These are phyloP conservation scores for Triplophysa dalaica DNA, from an alignment of 2,113 vertebrate genomes.

Conservation along the genomic window DNA sequence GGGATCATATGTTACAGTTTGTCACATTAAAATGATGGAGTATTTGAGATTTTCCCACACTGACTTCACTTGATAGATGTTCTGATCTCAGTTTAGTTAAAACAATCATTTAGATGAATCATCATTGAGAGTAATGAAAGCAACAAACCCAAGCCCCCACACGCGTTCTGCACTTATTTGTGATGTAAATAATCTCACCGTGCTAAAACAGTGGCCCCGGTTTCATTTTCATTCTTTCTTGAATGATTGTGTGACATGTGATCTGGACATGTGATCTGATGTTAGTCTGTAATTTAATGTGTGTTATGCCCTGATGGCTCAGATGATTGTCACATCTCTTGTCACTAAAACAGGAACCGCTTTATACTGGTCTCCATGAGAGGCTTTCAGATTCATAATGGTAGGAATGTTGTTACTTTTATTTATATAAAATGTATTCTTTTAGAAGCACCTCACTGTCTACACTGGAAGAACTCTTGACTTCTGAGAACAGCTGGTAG, in stretches of 20 bases:
- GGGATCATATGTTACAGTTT: too few relatives aligned
- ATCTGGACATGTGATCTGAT: neutral
- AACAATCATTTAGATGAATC: neutral
- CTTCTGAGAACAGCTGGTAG: neutral
- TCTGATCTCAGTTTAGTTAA: too few relatives aligned
- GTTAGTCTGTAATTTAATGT: neutral
- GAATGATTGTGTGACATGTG: neutral
- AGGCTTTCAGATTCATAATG: conserved; percentile 1
- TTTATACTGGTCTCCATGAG: conserved; percentile 5
- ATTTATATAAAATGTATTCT: neutral
- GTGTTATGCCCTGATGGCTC: neutral
- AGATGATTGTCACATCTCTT: neutral
- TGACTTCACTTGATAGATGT: too few relatives aligned
- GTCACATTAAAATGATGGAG: too few relatives aligned
- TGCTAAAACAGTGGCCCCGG: too few relatives aligned
- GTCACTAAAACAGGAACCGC: neutral
- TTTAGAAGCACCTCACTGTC: neutral
- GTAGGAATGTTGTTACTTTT: neutral
- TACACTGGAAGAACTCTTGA: conserved; percentile 15
- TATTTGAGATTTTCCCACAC: too few relatives aligned
- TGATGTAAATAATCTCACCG: neutral
- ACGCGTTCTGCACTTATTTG: neutral
- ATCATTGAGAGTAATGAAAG: neutral
- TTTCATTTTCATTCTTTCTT: too few relatives aligned
- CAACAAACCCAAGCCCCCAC: too few relatives aligned